Base-by-base conservation (phyloP, 1,140 invertebrate species). In the Contarinia nasturtii region DNA sequence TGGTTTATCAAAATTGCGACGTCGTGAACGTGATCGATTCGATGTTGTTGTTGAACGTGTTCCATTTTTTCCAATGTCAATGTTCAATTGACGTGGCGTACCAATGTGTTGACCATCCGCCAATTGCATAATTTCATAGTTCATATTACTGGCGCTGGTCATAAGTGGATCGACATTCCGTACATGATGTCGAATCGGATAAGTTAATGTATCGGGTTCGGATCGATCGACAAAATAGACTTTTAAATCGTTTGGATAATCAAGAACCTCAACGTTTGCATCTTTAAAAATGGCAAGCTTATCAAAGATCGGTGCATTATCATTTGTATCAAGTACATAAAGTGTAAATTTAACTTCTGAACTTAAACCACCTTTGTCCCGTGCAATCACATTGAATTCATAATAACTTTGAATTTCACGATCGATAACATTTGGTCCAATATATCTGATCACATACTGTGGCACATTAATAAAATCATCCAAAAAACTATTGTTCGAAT, bases 261-360 rank as follows among this genome's bases (percentile, higher is more conserved):
- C 71, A 5, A 75, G 57, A n/a, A 81, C 71, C 36, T 75, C 75
- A 37, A 80, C 66, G 1, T 71, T 76, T 55, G 77, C 72, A 47
- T 76, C 72, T 8, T 76, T 65, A 2, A 74, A 74, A 37, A 81
- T 71, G 17, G 74, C 69, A 55, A 81, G 74, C 53, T 79, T 74
- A 49, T 69, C 71, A 51, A 77, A 80, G 43, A 71, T 68, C 0
- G 88, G 88, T 0, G 70, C 53, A 65, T 90, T 88, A 60, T 93
- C 88, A 57, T 93, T 93, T 49, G 79, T 75, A 64, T 93, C 88
- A 7, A 75, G 66, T 12, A 92, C 65, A 1, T 65, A 68, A 44
- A 93, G 74, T 0, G 67, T 77, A 3, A 93, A 54, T 51, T 75
- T 73, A 0, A 77, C 75, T 60, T 80, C 76, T 2, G 77, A 77